A percentile compares a stretch with the other conserved stretches of the same genome.
These are phyloP conservation scores for Poeciliopsis retropinna DNA, from an alignment of 2,113 vertebrate species.

Conservation along the genomic window DNA sequence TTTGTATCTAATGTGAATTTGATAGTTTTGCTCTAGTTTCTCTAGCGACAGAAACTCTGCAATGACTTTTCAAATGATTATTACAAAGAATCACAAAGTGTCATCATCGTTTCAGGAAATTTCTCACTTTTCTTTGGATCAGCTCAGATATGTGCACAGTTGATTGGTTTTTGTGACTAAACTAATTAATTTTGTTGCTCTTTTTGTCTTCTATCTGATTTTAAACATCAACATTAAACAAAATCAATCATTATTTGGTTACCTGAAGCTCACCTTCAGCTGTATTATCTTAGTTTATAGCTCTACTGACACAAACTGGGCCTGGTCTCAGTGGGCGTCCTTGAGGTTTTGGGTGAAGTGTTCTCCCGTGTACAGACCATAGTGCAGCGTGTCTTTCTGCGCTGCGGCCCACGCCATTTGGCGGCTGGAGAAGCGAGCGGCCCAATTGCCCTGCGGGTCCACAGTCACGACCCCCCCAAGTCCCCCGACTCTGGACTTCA, in stretches of 20 bases:
- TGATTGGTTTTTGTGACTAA: not conserved
- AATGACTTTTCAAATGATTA: not conserved
- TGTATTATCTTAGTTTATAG: not conserved
- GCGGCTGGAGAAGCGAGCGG: conserved; percentile 83
- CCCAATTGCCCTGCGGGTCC: conserved; percentile 85
- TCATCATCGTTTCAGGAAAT: not conserved
- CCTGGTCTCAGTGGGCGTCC: conserved; percentile 2
- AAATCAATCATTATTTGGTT: not conserved
- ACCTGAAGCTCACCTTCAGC: not conserved
- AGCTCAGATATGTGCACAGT: not conserved
- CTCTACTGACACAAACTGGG: not conserved
- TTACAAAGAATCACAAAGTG: not conserved
- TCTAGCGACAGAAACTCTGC: not conserved
- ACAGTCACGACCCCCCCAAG: conserved; percentile 88
- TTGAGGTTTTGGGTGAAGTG: conserved; percentile 55
- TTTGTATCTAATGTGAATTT: too few relatives aligned
- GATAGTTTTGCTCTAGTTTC: too few relatives aligned
- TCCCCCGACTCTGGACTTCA: conserved; percentile 86
- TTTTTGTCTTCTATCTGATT: not conserved
- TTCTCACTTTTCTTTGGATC: not conserved
- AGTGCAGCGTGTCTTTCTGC: conserved; percentile 81
- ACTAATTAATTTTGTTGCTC: not conserved
- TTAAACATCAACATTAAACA: not conserved
- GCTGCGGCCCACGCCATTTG: conserved; percentile 91
- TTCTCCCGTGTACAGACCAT: conserved; percentile 80